These are phyloP conservation scores for Leptopterna dolabrata DNA, from an alignment of 2,888 invertebrate species.

Conservation along the genomic window DNA sequence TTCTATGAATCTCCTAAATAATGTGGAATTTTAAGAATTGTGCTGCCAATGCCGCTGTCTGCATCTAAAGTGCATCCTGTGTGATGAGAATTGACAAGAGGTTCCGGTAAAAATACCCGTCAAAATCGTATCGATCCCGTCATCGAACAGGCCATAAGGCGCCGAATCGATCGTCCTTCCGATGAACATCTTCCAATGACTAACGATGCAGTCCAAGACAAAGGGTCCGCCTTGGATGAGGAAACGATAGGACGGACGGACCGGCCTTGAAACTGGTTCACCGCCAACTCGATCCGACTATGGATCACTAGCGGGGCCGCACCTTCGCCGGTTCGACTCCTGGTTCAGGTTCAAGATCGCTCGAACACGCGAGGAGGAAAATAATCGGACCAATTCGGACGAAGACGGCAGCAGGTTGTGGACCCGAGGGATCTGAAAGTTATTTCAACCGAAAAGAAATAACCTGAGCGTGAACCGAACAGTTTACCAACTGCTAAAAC, in stretches of 20 bases:
- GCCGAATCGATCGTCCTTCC: background rate
- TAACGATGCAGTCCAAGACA: background rate
- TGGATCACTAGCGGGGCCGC: background rate
- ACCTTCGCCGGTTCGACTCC: background rate
- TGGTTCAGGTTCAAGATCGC: background rate
- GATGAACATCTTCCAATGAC: background rate
- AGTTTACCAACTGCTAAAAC: too few relatives aligned
- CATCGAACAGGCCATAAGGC: background rate
- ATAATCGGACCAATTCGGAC: background rate
- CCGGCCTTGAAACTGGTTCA: slow-evolving; percentile 34
- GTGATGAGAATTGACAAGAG: background rate
- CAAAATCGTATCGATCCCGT: background rate
- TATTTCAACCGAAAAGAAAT: too few relatives aligned
- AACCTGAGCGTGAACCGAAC: too few relatives aligned
- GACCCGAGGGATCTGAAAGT: background rate
- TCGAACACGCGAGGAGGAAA: background rate
- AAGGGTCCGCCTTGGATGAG: slow-evolving; percentile 22
- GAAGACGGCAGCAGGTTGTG: background rate
- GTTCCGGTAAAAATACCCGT: background rate
- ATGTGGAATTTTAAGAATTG: too few relatives aligned
- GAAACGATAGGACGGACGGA: background rate
- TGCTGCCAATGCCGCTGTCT: too few relatives aligned
- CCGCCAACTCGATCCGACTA: background rate
- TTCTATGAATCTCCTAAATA: too few relatives aligned
- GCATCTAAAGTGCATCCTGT: too few relatives aligned